Base-by-base conservation (phyloP, 2,113 vertebrate species). In the Zeus faber region DNA sequence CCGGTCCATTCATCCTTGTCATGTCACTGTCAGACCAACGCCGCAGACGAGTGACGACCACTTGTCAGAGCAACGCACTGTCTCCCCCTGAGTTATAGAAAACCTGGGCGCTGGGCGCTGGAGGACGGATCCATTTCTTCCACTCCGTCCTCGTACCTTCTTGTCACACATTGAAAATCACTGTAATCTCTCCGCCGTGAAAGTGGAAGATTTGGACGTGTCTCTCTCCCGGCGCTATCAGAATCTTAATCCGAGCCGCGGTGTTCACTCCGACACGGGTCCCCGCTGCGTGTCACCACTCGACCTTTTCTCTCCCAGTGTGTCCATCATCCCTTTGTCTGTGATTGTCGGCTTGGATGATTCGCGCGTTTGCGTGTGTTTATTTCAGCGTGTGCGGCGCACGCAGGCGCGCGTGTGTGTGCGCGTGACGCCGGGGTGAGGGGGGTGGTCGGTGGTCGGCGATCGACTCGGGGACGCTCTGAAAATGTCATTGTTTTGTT, bases 11-110 rank as follows among this genome's bases (percentile, higher is more conserved):
- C 76, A 74, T 85, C 74, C 82, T 74, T 82, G 81, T 83, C 84
- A 84, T 84, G 81, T 75, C 73, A 67, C 78, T 90, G 87, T 88
- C 88, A 88, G 64, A 74, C 73, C 64, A 62, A 37, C 39, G 66
- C 76, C 58, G 67, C 67, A 70, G 76, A 82, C 60, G 81, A 88
- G 64, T 81, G 85, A 87, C 89, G 86, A 84, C 83, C 80, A 73
- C 65, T 55, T 69, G 68, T 81, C 76, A 76, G 77, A 66, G 64
- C 20, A 43, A 73, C 60, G 62, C n/a, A 71, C 78, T 57, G 76
- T 78, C 79, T 60, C 62, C 71, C 58, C 81, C 81, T 84, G 73
- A 76, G 85, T 87, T 85, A 79, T 82, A 86, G 86, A 84, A 67
- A 76, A 76, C 71, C 69, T 75, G 64, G 50, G 60, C 65, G 76